Conservation (phyloP, 2,888 invertebrate genomes). For the Agelastica alni region DNA sequence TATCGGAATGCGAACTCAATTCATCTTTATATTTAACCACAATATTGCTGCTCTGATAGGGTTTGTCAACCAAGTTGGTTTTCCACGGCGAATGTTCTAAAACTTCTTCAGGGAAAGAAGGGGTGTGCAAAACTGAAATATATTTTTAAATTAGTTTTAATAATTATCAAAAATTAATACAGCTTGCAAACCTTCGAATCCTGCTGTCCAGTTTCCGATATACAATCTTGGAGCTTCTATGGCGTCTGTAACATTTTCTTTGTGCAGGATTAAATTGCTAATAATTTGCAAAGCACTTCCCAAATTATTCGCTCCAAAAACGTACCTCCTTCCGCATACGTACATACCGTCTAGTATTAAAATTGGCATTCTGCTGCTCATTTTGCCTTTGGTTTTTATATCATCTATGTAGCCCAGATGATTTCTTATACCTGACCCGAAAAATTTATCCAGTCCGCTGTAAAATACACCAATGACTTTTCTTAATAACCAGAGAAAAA, state of each 20-base stretch:
- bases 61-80: slow-evolving; percentile 50
- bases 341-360: slow-evolving; percentile 52
- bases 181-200: slow-evolving; percentile 54
- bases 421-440: slow-evolving; percentile 60
- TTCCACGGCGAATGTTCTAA: slow-evolving; percentile 42
- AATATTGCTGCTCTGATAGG: slow-evolving; percentile 68
- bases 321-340: slow-evolving; percentile 60
- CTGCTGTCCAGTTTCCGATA: slow-evolving; percentile 48
- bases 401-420: slow-evolving; percentile 62
- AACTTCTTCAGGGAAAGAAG: slow-evolving; percentile 48
- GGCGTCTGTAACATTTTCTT: slow-evolving; percentile 56
- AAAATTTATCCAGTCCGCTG: slow-evolving; percentile 61
- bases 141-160: not conserved
- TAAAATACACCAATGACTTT: too few relatives aligned
- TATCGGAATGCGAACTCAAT: slow-evolving; percentile 72
- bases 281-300: slow-evolving; percentile 59
- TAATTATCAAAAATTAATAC: too few relatives aligned
- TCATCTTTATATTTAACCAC: slow-evolving; percentile 68
- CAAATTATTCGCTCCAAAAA: slow-evolving; percentile 61
- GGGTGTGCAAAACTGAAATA: slow-evolving; percentile 49
- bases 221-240: slow-evolving; percentile 61
- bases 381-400: slow-evolving; percentile 40
- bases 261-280: slow-evolving; percentile 56
- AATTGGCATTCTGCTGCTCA: slow-evolving; percentile 51
- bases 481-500: slow-evolving; percentile 54